These are phyloP conservation scores for Hydropsyche betteni DNA, from an alignment of 2,888 invertebrate genomes.

Conservation along the genomic window DNA sequence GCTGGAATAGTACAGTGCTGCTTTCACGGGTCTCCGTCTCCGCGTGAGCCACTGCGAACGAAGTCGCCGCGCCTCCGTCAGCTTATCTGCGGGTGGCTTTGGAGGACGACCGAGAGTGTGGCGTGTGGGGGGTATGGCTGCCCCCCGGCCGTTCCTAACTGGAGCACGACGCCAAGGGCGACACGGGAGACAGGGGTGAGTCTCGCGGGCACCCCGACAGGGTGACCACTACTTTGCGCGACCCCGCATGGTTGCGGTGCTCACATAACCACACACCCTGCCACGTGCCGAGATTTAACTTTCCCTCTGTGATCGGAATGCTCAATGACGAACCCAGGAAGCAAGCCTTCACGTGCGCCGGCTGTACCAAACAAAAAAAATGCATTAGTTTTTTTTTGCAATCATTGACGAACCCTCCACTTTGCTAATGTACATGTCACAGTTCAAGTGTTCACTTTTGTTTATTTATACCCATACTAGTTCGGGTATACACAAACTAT, in stretches of 20 bases:
- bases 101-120: slow-evolving; percentile 66
- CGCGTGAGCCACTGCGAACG: slow-evolving; percentile 29
- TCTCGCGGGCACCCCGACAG: slow-evolving; percentile 90
- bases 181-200: slow-evolving; percentile 85
- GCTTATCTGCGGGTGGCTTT: slow-evolving; percentile 67
- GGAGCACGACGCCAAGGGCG: slow-evolving; percentile 90
- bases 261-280: slow-evolving; percentile 99
- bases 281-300: slow-evolving; percentile 95
- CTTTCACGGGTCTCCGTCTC: slow-evolving; percentile 35
- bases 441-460: too few species aligned
- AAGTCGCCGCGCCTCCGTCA: slow-evolving; percentile 49
- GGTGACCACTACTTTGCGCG: slow-evolving; percentile 88
- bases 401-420: too few species aligned
- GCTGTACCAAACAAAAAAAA: slow-evolving; percentile 69
- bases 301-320: slow-evolving; percentile 95
- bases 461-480: too few species aligned
- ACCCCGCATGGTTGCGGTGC: slow-evolving; percentile 95
- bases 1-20: slow-evolving; percentile 36
- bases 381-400: background rate
- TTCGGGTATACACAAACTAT: too few species aligned
- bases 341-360: slow-evolving; percentile 96
- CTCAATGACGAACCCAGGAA: slow-evolving; percentile 95
- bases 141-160: slow-evolving; percentile 79
- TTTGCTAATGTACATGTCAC: too few species aligned
- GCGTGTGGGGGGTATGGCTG: slow-evolving; percentile 65